A percentile compares a stretch with the other conserved stretches of the same genome.
phyloP scores from a whole-genome alignment of 2,888 invertebrate genomes.

The Tortricodes alternella region DNA sequence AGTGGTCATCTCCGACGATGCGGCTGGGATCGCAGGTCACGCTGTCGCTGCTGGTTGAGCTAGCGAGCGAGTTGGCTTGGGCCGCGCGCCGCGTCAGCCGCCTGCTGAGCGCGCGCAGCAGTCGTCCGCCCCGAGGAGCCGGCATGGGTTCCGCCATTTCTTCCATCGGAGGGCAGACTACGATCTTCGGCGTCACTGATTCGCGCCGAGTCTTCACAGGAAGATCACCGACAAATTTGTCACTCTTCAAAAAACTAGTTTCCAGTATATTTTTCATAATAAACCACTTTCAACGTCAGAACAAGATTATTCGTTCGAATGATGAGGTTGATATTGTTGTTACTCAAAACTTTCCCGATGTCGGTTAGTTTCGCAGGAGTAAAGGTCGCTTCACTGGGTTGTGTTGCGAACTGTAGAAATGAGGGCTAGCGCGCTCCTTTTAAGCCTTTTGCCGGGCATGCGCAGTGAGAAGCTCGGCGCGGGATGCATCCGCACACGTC shows the following conservation, averaged over 20 bases:
- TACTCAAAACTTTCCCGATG: conserved; percentile 61
- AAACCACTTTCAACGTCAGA: no score
- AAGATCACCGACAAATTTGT: conserved; percentile 61
- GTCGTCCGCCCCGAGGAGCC: conserved; percentile 82
- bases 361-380: conserved; percentile 46
- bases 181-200: conserved; percentile 70
- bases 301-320: conserved; percentile 36
- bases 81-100: conserved; percentile 82
- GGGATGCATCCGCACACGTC: conserved; percentile 52
- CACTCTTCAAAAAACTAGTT: conserved; percentile 60
- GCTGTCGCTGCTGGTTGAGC: conserved; percentile 75
- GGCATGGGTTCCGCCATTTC: conserved; percentile 82
- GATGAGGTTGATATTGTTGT: conserved; percentile 41
- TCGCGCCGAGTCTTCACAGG: conserved; percentile 59
- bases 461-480: conserved; percentile 41
- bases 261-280: conserved; percentile 71
- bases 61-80: conserved; percentile 68
- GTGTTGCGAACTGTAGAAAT: conserved; percentile 60
- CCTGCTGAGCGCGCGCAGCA: conserved; percentile 86
- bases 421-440: conserved; percentile 46
- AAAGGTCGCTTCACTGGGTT: conserved; percentile 51
- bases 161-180: conserved; percentile 76
- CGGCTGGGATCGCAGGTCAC: conserved; percentile 65
- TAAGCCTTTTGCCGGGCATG: conserved; percentile 62
- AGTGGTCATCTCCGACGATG: conserved; percentile 57